phyloP scores from a whole-genome alignment of 2,797 vertebrate genomes.

The Paedocypris micromegethes region DNA sequence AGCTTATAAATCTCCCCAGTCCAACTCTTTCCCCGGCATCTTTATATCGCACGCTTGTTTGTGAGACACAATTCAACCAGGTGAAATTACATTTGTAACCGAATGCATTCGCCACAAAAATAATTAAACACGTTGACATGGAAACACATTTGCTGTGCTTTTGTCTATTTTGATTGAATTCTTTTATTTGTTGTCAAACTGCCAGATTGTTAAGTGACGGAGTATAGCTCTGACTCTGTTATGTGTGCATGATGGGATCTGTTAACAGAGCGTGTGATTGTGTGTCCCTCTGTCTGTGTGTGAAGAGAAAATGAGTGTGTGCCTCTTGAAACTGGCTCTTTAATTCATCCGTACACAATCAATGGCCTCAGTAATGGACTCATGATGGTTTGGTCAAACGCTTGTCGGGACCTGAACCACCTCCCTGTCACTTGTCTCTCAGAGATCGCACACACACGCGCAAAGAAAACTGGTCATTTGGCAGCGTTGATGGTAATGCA shows the following conservation, averaged over 20 bases:
- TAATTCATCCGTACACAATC: slow-evolving; percentile 74
- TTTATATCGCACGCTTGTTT: neutral
- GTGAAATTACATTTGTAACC: too few species aligned
- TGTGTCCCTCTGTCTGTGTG: slow-evolving; percentile 31
- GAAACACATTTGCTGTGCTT: neutral
- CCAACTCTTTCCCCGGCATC: slow-evolving; percentile 24
- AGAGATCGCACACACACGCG: slow-evolving; percentile 23
- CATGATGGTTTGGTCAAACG: slow-evolving; percentile 75
- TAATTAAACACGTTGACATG: too few species aligned
- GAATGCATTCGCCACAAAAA: too few species aligned
- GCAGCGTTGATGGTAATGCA: slow-evolving; percentile 23
- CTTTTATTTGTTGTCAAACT: slow-evolving; percentile 11
- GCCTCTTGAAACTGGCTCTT: slow-evolving; percentile 54
- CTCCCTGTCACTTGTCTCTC: slow-evolving; percentile 50
- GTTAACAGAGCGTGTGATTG: slow-evolving; percentile 29
- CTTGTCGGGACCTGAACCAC: slow-evolving; percentile 66
- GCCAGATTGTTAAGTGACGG: slow-evolving; percentile 18
- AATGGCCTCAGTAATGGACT: slow-evolving; percentile 77
- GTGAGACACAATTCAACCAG: too few species aligned
- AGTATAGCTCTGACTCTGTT: slow-evolving; percentile 32
- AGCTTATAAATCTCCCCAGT: slow-evolving; percentile 57
- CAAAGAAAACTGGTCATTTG: slow-evolving; percentile 30
- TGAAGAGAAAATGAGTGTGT: slow-evolving; percentile 45
- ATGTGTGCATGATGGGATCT: slow-evolving; percentile 36
- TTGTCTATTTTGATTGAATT: neutral